Evolutionary conservation across 2,113 vertebrate genomes (phyloP).

Genomic region (Kryptolebias marmoratus): DNA sequence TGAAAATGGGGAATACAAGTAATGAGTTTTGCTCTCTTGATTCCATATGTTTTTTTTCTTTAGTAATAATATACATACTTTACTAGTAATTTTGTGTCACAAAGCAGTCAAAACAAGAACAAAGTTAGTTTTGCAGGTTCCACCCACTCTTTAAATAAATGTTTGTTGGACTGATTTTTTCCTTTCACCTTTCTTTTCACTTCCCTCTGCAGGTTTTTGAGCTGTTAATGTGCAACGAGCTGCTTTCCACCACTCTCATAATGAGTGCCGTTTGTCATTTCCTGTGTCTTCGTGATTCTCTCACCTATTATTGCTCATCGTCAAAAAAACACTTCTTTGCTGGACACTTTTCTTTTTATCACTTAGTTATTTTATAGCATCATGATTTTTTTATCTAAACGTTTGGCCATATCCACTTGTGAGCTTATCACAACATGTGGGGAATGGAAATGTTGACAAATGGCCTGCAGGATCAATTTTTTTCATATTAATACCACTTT

Average conservation of each 20-base stretch:
- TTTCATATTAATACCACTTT: conserved; percentile 5
- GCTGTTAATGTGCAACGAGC: not conserved
- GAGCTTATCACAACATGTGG: conserved; percentile 8
- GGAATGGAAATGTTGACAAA: conserved; percentile 23
- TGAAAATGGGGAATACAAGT: not conserved
- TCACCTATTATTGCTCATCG: conserved; percentile 33
- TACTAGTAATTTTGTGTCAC: not conserved
- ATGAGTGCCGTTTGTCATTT: conserved; percentile 7
- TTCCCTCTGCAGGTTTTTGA: conserved; percentile 16
- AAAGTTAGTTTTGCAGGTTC: not conserved
- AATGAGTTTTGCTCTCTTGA: not conserved
- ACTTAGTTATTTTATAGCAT: conserved; percentile 38
- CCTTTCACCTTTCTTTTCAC: not conserved
- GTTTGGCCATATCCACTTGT: conserved; percentile 2
- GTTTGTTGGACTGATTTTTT: not conserved
- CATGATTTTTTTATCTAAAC: conserved; percentile 49
- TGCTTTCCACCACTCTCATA: not conserved
- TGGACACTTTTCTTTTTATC: conserved; percentile 31
- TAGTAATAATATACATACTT: not conserved
- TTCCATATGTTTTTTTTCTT: too few species aligned
- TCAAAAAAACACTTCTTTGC: conserved; percentile 22
- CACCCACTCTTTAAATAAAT: not conserved
- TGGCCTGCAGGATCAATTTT: not conserved
- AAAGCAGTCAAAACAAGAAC: not conserved
- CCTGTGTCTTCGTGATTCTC: not conserved